Evolutionary conservation across 2,888 invertebrate species (phyloP), one percentile per base, ranked within the genome.

Genomic region (Spicauda simplicius): DNA sequence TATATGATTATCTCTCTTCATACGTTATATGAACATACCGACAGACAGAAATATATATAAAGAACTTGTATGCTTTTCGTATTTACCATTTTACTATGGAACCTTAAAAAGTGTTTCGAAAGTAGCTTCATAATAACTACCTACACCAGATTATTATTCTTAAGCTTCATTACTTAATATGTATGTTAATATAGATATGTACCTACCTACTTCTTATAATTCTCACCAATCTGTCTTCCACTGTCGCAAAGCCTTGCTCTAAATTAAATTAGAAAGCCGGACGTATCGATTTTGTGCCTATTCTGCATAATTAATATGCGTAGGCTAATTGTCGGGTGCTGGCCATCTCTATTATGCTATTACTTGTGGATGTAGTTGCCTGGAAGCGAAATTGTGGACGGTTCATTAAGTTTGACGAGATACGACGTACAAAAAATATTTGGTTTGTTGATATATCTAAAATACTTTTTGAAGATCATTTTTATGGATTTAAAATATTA

Each of bases 251-350:
- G 77, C 76, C 78, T 82, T 81, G 84, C 79, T 84, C 86, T 79
- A 83, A 85, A 85, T 90, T 86, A 82, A 83, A 86, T 87, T 87
- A 87, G 88, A 89, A 89, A 90, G 90, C 81, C 85, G 88, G 86
- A 87, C 81, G 73, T 77, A 78, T 78, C 76, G 77, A 80, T 84
- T 86, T 86, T 83, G 81, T 80, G 81, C 77, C 78, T 79, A 78
- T 81, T 79, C 77, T 77, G 76, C 78, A 81, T 86, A 88, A 89
- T 90, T 89, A 91, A 87, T 87, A 84, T 77, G 85, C 87, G 88
- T 88, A 88, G 86, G 89, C 82, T 89, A 91, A 89, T 91, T 87
- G 88, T 86, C 78, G 75, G 81, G 80, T 82, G 84, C 77, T 82
- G 83, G 85, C 84, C 87, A 84, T 86, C 87, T 88, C 81, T 86